These are phyloP conservation scores for Felis chaus DNA, from an alignment of 2,113 vertebrate genomes.

Conservation along the genomic window DNA sequence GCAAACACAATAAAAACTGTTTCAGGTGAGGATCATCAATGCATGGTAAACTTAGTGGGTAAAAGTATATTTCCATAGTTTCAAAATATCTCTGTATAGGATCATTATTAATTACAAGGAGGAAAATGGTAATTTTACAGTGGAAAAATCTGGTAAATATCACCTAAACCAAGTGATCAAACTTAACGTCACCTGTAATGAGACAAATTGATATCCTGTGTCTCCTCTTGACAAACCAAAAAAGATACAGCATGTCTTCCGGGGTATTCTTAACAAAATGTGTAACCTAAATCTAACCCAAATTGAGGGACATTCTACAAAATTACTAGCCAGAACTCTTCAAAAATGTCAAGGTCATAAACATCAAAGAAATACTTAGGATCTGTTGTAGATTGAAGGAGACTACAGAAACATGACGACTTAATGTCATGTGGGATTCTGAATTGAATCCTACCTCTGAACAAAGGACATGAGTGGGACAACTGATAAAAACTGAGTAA, in stretches of 20 bases:
- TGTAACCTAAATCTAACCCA: not conserved
- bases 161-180: not conserved
- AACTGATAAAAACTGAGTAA: not conserved
- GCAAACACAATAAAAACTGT: not conserved
- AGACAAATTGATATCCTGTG: not conserved
- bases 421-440: not conserved
- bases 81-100: not conserved
- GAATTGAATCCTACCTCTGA: not conserved
- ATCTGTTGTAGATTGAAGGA: not conserved
- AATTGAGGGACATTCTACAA: not conserved
- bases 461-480: not conserved
- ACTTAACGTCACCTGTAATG: not conserved
- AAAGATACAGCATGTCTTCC: not conserved
- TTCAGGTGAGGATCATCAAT: not conserved
- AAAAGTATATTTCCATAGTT: not conserved
- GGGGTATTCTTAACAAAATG: not conserved
- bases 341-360: not conserved
- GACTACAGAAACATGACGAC: not conserved
- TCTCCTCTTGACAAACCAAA: not conserved
- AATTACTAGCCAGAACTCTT: not conserved
- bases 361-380: not conserved
- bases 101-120: not conserved
- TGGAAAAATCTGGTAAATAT: not conserved
- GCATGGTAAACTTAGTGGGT: not conserved
- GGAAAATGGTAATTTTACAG: not conserved